Percentiles rank a stretch among this genome's conserved stretches.
Evolutionary conservation across 2,797 vertebrate species (phyloP).

Genomic region (Geotrypetes seraphini): DNA sequence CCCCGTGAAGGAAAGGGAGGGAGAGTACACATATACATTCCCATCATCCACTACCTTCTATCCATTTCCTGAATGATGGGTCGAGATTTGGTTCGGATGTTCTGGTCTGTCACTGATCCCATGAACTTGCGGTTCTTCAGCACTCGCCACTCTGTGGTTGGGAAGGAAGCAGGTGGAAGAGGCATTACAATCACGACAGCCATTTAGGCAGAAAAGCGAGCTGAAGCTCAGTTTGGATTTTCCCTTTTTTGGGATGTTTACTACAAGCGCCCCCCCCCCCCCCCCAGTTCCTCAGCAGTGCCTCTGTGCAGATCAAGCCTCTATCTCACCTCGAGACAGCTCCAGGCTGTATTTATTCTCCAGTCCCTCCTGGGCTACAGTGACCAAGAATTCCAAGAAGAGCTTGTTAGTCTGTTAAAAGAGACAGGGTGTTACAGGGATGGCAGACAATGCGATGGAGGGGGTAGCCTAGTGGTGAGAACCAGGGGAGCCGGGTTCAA

Average conservation of each 20-base stretch:
- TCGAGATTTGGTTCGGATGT: constrained; percentile 64
- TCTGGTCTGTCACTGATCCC: constrained; percentile 71
- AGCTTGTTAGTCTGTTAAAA: constrained; percentile 41
- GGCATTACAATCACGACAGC: too few species aligned
- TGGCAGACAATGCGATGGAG: too few species aligned
- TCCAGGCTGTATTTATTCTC: constrained; percentile 75
- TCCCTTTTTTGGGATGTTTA: too few species aligned
- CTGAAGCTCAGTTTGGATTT: too few species aligned
- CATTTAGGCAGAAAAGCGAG: too few species aligned
- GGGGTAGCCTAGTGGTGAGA: too few species aligned
- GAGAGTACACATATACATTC: background rate
- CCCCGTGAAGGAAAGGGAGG: too few species aligned
- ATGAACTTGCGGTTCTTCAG: constrained; percentile 77
- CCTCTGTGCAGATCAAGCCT: too few species aligned
- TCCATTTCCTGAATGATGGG: constrained; percentile 74
- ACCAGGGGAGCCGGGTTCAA: too few species aligned
- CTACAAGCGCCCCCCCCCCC: too few species aligned
- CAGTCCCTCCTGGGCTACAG: constrained; percentile 73
- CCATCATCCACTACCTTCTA: constrained; percentile 25
- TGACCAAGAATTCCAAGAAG: constrained; percentile 75
- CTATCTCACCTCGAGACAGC: constrained; percentile 39
- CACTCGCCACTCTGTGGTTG: constrained; percentile 65
- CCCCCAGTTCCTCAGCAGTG: constrained; percentile 21
- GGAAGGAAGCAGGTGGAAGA: too few species aligned
- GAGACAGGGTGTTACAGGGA: background rate